A percentile compares a stretch with the other conserved stretches of the same genome.
Evolutionary conservation across 2,888 invertebrate species (phyloP).

Genomic region (Seira sanloemensis): DNA sequence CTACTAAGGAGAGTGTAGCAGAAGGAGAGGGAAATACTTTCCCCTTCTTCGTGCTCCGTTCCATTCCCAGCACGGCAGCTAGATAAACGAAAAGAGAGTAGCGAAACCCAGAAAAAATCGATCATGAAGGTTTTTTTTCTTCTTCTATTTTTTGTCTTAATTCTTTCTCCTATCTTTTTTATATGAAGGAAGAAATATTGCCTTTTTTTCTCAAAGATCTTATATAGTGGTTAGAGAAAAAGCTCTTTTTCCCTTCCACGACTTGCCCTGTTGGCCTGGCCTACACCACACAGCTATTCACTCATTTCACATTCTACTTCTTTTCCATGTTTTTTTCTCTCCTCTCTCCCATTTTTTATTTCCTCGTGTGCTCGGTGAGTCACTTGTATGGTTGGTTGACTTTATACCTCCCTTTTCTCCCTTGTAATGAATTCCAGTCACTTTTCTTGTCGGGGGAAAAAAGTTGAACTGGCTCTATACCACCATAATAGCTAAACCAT

Average conservation of each 20-base stretch:
- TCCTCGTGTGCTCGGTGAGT: conserved; percentile 53
- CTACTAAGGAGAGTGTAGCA: no score
- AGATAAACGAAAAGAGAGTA: conserved; percentile 48
- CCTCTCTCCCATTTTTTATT: conserved; percentile 49
- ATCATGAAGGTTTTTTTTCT: conserved; percentile 49
- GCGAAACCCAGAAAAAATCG: conserved; percentile 72
- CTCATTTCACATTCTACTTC: conserved; percentile 17
- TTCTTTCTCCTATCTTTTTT: conserved; percentile 19
- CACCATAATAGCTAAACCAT: not conserved
- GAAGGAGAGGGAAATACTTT: not conserved
- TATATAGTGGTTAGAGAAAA: conserved; percentile 80
- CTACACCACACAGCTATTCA: conserved; percentile 46
- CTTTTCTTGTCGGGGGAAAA: conserved; percentile 23
- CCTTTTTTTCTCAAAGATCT: conserved; percentile 79
- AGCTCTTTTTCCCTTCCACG: conserved; percentile 75
- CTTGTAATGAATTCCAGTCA: conserved; percentile 54
- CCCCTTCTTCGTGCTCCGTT: not conserved
- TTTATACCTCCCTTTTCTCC: conserved; percentile 10
- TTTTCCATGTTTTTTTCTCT: conserved; percentile 47
- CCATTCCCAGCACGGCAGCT: not conserved
- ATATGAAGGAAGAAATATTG: conserved; percentile 78
- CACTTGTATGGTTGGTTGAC: conserved; percentile 26
- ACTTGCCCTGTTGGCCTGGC: conserved; percentile 64
- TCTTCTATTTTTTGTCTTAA: not conserved
- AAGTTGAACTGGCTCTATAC: conserved; percentile 12